These are phyloP conservation scores for Gymnothorax reevesii DNA, from an alignment of 2,797 vertebrate species.

Conservation along the genomic window DNA sequence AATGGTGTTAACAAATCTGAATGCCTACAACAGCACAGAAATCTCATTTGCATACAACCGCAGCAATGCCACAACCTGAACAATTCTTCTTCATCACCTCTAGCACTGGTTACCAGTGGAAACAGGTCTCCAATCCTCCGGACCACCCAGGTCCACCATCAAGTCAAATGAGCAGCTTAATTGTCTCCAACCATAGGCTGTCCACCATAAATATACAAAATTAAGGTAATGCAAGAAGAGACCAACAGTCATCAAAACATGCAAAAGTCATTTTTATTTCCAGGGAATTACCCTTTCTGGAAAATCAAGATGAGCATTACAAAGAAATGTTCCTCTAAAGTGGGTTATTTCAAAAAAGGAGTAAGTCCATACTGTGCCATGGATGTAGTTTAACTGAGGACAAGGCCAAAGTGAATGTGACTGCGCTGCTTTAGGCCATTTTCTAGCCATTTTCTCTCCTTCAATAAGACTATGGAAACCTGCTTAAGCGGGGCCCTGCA, in stretches of 20 bases:
- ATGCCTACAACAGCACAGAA: constrained; percentile 29
- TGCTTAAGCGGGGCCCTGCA: constrained; percentile 38
- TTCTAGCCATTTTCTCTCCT: constrained; percentile 17
- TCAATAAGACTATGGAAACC: constrained; percentile 1
- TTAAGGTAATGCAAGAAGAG: background rate
- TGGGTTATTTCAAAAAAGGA: background rate
- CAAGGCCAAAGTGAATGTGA: constrained; percentile 1
- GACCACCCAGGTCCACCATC: constrained; percentile 73
- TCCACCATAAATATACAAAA: constrained; percentile 58
- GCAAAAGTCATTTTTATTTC: background rate
- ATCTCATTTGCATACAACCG: constrained; percentile 3
- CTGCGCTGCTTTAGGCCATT: constrained; percentile 13
- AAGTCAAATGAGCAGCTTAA: constrained; percentile 69
- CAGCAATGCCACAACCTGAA: constrained; percentile 5
- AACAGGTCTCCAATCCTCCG: constrained; percentile 59
- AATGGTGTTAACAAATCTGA: constrained; percentile 30
- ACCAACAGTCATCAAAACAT: background rate
- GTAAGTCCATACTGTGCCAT: background rate
- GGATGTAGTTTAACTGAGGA: background rate
- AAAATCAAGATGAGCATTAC: background rate
- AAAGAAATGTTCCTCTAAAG: background rate
- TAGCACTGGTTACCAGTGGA: constrained; percentile 61
- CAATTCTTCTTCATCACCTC: background rate
- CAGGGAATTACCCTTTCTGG: background rate
- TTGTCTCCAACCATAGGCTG: constrained; percentile 75